A percentile compares a stretch with the other conserved stretches of the same genome.
Conservation (phyloP, 1,140 invertebrate genomes). For the Drosophila kohkoa region DNA sequence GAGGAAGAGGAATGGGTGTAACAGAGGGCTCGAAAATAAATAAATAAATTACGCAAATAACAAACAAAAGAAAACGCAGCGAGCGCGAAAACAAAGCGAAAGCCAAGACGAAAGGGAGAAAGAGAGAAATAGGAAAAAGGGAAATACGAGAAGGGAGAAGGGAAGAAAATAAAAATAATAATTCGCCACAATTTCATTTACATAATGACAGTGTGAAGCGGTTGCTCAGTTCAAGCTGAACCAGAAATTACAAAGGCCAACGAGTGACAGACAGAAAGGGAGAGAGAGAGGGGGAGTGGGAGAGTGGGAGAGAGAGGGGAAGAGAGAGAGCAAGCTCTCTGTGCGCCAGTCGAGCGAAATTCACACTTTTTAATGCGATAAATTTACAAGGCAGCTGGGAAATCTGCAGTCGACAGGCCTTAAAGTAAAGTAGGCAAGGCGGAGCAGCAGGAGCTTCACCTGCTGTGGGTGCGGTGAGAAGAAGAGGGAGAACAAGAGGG, state of each 20-base stretch:
- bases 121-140: conserved; percentile 9
- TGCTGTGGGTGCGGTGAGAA: conserved; percentile 20
- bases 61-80: conserved; percentile 13
- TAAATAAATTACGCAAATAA: conserved; percentile 69
- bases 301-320: neutral
- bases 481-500: too few species aligned
- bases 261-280: neutral
- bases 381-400: conserved; percentile 82
- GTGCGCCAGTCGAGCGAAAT: conserved; percentile 38
- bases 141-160: conserved; percentile 1
- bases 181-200: conserved; percentile 83
- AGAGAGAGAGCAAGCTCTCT: conserved; percentile 6
- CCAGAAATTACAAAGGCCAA: conserved; percentile 60
- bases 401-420: conserved; percentile 79
- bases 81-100: conserved; percentile 25
- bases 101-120: conserved; percentile 2
- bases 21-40: conserved; percentile 60
- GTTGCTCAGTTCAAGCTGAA: conserved; percentile 30
- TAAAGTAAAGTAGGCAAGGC: conserved; percentile 32
- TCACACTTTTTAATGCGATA: conserved; percentile 82
- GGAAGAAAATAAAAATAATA: conserved; percentile 71
- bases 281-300: neutral
- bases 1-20: neutral
- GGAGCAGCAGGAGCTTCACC: conserved; percentile 6
- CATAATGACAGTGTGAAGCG: conserved; percentile 80